A percentile compares a stretch with the other conserved stretches of the same genome.
Conservation (phyloP, 2,888 invertebrate genomes). For the Gibbula magus region DNA sequence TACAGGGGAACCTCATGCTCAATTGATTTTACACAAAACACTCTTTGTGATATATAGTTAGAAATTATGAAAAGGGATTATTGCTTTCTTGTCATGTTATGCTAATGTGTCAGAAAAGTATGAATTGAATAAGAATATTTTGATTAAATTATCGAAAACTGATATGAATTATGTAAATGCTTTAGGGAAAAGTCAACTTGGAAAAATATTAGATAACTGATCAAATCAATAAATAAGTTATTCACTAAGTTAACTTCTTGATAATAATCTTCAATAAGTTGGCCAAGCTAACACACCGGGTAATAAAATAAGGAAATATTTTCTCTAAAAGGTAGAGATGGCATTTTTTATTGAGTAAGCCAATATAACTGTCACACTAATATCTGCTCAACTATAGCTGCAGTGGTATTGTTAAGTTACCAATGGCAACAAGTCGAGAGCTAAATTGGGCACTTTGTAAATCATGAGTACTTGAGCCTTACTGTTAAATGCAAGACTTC, state of each 20-base stretch:
- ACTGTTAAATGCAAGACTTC: constrained; percentile 22
- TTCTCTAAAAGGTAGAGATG: constrained; percentile 19
- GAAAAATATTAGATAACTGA: not conserved
- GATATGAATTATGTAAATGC: not conserved
- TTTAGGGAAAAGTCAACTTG: not conserved
- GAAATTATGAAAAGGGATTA: not conserved
- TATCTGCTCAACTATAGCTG: constrained; percentile 3
- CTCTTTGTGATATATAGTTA: not conserved
- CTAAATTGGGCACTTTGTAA: constrained; percentile 30
- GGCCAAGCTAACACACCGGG: not conserved
- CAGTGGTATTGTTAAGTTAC: constrained; percentile 24
- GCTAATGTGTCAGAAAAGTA: not conserved
- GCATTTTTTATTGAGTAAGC: constrained; percentile 16
- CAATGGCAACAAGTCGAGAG: constrained; percentile 18
- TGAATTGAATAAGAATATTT: not conserved
- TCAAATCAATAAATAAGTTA: not conserved
- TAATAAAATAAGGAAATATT: constrained; percentile 20
- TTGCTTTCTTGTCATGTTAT: not conserved
- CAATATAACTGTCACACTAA: constrained; percentile 19
- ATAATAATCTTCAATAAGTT: not conserved
- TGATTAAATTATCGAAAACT: not conserved
- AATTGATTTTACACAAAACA: constrained; percentile 13
- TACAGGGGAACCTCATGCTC: not conserved
- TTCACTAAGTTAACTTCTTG: not conserved
- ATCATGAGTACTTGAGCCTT: constrained; percentile 26